Evolutionary conservation across 2,888 invertebrate genomes (phyloP).

Genomic region (Lochmaea capreae): DNA sequence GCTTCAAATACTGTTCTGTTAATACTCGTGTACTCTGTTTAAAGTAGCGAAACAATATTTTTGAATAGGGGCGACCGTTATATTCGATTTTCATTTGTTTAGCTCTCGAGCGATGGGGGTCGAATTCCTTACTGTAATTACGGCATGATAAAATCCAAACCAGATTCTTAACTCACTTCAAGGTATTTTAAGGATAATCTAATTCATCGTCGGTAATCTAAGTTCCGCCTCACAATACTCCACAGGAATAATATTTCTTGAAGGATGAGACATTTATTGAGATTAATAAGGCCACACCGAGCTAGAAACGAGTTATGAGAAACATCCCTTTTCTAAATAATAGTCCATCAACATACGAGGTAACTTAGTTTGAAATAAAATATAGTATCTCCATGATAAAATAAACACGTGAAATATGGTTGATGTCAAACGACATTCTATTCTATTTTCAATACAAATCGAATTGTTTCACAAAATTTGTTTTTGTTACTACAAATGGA

Average conservation of each 20-base stretch:
- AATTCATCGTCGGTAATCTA: neutral
- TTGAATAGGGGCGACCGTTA: too few species aligned
- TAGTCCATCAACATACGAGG: neutral
- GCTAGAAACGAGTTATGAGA: neutral
- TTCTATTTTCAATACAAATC: neutral
- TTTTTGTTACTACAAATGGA: neutral
- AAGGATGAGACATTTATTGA: slow-evolving; percentile 4
- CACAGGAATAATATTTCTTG: neutral
- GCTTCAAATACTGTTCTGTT: too few species aligned
- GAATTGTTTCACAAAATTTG: neutral
- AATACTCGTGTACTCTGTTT: too few species aligned
- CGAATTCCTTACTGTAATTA: too few species aligned
- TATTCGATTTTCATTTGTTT: too few species aligned
- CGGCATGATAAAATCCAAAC: too few species aligned
- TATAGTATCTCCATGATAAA: neutral
- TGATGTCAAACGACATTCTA: too few species aligned
- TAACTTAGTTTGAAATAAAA: neutral
- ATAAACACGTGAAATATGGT: neutral
- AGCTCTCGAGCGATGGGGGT: too few species aligned
- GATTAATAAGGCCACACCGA: slow-evolving; percentile 5
- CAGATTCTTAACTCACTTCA: too few species aligned
- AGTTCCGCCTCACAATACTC: neutral
- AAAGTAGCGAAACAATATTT: too few species aligned
- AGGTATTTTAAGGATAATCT: neutral
- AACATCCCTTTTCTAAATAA: slow-evolving; percentile 6